Base-by-base conservation (phyloP, 2,797 vertebrate genomes). In the Urosaurus nigricauda region DNA sequence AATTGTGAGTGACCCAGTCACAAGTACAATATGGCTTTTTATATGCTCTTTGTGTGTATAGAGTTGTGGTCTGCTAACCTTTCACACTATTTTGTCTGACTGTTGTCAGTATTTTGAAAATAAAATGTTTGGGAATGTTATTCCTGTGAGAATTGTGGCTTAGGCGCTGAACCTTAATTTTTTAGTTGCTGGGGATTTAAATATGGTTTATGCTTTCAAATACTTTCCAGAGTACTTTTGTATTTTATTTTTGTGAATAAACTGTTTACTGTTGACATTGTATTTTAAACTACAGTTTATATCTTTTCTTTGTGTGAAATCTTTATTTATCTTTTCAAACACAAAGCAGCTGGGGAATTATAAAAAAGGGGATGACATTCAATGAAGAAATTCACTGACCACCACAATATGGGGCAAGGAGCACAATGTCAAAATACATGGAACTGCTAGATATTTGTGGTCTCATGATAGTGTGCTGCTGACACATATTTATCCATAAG, bases 231-330 rank as follows among this genome's bases (percentile, higher is more conserved):
- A 88, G 83, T 88, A 35, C 85, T 88, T 91, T 82, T 85, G 84
- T 83, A 16, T 43, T 68, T 87, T 84, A 83, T 87, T 92, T 90
- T 83, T 79, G 91, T 91, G 91, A 94, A 90, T 87, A 91, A 93
- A 90, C 47, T 32, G 63, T 21, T 82, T 7, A 0, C 24, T 73
- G 88, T 68, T 74, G 84, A 26, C 0, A 24, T 56, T 53, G 0
- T 47, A 58, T 12, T 2, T 53, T 56, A 53, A 32, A n/a, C 2
- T n/a, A 37, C 26, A 75, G 86, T n/a, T 86, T 77, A 4, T 73
- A 0, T 3, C 6, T 26, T 85, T 63, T 78, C 73, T 86, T 0
- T 12, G 75, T 12, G 12, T 24, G 0, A 0, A 73, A 37, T 13
- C 40, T 80, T 26, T 53, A 32, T 51, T 87, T 40, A 32, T 0